These are phyloP conservation scores for Rhabdophis nuchalis DNA, from an alignment of 2,797 vertebrate species.

Conservation along the genomic window DNA sequence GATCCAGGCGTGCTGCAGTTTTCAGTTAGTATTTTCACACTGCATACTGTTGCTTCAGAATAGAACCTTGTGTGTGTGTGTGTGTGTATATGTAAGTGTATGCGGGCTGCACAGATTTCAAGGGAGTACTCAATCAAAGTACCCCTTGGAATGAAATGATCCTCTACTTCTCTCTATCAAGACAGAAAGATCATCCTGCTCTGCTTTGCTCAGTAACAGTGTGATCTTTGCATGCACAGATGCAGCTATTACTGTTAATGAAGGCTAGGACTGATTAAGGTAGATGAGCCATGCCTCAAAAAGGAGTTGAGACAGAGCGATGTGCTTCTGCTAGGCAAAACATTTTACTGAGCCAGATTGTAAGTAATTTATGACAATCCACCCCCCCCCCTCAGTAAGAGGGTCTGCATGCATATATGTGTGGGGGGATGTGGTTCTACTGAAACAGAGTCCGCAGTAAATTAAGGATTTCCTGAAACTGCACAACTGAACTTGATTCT, in stretches of 20 bases:
- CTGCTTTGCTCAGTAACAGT: background rate
- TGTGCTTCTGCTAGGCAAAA: background rate
- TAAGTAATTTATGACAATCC: background rate
- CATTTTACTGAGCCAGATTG: background rate
- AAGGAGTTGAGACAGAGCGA: background rate
- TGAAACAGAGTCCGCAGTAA: background rate
- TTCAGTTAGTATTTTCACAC: background rate
- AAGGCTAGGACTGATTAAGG: background rate
- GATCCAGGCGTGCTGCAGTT: conserved; percentile 49
- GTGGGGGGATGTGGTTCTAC: background rate
- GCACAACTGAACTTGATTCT: background rate
- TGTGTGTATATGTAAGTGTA: background rate
- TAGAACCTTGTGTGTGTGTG: background rate
- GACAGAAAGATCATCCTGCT: background rate
- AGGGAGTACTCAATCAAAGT: background rate
- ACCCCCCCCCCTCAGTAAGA: background rate
- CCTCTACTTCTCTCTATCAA: background rate
- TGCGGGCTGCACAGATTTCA: background rate
- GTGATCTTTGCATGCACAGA: background rate
- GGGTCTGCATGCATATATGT: background rate
- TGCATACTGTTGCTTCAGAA: background rate
- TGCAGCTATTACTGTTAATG: background rate
- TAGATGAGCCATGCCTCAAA: background rate
- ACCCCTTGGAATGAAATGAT: background rate
- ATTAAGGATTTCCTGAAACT: background rate